Base-by-base conservation (phyloP, 2,888 invertebrate species). In the Trissoscelio sp. region DNA sequence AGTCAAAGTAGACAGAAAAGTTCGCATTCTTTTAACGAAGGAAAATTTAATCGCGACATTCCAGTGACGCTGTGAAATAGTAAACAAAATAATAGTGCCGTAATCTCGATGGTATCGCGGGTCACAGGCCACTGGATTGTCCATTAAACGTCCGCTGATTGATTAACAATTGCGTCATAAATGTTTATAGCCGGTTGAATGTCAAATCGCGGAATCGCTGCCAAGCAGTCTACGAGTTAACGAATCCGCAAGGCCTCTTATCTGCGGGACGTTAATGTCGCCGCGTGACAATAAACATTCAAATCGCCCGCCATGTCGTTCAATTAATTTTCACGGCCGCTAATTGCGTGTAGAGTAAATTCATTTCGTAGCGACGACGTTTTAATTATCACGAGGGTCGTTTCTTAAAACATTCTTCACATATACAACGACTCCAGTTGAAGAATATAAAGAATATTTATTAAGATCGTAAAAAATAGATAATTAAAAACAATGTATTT, bases 1-100 rank as follows among this genome's bases (percentile, higher is more conserved):
- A n/a, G n/a, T n/a, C n/a, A n/a, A n/a, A n/a, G n/a, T n/a, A n/a
- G n/a, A n/a, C n/a, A n/a, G n/a, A n/a, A n/a, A n/a, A n/a, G n/a
- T n/a, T n/a, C n/a, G n/a, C n/a, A n/a, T n/a, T n/a, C n/a, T n/a
- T n/a, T n/a, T n/a, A n/a, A n/a, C n/a, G n/a, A n/a, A n/a, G n/a
- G n/a, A n/a, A n/a, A n/a, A n/a, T n/a, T n/a, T n/a, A n/a, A n/a
- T n/a, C n/a, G n/a, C n/a, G n/a, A n/a, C n/a, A n/a, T n/a, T n/a
- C n/a, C n/a, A n/a, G n/a, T n/a, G n/a, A n/a, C n/a, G n/a, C n/a
- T n/a, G n/a, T n/a, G n/a, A n/a, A n/a, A n/a, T 24, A 24, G 67
- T 60, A 75, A 75, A 75, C 67, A 67, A 60, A 75, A 51, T 57
- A 44, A 67, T 67, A 67, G 67, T 20, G 18, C 55, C 6, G 53